phyloP scores from a whole-genome alignment of 1,140 invertebrate genomes.

The Euglossa dilemma region DNA sequence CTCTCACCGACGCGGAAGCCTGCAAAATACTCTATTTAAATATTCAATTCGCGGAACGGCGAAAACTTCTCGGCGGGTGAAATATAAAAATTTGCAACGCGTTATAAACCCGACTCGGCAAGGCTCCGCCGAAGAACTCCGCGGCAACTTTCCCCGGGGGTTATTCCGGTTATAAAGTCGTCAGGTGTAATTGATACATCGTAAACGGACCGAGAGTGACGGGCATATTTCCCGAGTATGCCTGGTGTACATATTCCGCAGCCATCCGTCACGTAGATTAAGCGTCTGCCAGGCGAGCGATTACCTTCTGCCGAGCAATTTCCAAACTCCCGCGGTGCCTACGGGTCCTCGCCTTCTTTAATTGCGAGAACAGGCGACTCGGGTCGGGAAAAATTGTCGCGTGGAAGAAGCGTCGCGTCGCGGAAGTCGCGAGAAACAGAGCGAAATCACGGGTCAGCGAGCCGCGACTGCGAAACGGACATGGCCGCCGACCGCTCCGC shows the following conservation, averaged over 20 bases:
- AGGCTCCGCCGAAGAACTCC: not conserved
- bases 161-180: not conserved
- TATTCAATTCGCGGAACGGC: too few relatives aligned
- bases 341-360: not conserved
- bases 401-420: too few relatives aligned
- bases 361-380: too few relatives aligned
- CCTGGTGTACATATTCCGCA: not conserved
- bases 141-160: not conserved
- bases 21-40: too few relatives aligned
- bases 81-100: too few relatives aligned
- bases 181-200: not conserved
- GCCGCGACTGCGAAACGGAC: not conserved
- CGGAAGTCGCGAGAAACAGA: too few relatives aligned
- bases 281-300: not conserved
- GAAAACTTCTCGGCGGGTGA: too few relatives aligned
- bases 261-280: conserved; percentile 19
- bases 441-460: not conserved
- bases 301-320: not conserved
- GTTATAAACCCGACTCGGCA: too few relatives aligned
- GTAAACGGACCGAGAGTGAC: not conserved
- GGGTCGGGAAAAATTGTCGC: too few relatives aligned
- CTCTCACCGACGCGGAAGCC: too few relatives aligned
- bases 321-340: not conserved
- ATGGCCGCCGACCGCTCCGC: not conserved
- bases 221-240: not conserved